Base-by-base conservation (phyloP, 2,888 invertebrate species). In the Apamea epomidion region DNA sequence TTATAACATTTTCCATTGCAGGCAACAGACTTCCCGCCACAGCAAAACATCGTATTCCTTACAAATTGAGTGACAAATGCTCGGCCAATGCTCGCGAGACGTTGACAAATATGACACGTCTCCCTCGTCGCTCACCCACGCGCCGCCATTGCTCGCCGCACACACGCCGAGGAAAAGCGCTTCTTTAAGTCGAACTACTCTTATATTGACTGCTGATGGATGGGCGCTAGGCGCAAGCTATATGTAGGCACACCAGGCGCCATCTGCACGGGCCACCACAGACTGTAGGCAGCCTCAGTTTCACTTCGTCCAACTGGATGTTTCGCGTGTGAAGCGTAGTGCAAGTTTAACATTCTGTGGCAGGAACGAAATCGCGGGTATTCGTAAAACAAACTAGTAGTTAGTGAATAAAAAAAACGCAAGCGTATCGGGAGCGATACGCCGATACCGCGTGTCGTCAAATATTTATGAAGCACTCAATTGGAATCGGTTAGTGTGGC, bases 401-500 rank as follows among this genome's bases (percentile, higher is more conserved):
- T 67, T 62, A 42, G 37, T 73, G 42, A 80, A 73, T 79, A 87
- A 87, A 89, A 32, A 82, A 86, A 81, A 72, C 16, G 65, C 45
- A 21, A 29, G 37, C 21, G 65, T 90, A 88, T 83, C 25, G 74
- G 21, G 54, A 32, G 74, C 45, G 32, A 84, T 81, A 84, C 85
- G 85, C 81, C 85, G 84, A 82, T 79, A 81, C 88, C 87, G 89
- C 92, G 90, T 87, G 91, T 92, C 90, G 88, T 91, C 94, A 92
- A 93, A 94, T 94, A 94, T 94, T 94, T 91, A 94, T 93, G 90
- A 90, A 94, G 90, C 94, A 93, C 94, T 94, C 93, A 83, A 87
- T 83, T 81, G 87, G 83, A 82, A 90, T 89, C 92, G 89, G 88
- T 90, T 88, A 60, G 71, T 29, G 62, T 54, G 51, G 69, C 42